Conservation (phyloP, 2,888 invertebrate species). For the Nasonia oneida region DNA sequence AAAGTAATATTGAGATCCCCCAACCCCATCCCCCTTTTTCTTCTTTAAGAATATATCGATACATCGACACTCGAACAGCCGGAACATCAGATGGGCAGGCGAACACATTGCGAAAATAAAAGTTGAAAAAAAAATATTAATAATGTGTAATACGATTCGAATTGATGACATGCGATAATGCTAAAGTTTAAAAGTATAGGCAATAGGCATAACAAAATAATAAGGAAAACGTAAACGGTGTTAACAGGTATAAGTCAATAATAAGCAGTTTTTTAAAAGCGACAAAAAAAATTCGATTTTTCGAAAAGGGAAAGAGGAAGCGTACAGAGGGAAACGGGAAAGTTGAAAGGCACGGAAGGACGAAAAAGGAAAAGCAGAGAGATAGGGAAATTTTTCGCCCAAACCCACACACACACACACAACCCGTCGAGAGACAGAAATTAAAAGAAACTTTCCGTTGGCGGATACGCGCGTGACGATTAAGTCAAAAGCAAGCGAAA, state of each 20-base stretch:
- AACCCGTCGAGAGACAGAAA: background rate
- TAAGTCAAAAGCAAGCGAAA: conserved; percentile 24
- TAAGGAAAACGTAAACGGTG: conserved; percentile 53
- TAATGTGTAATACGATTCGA: conserved; percentile 53
- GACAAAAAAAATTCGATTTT: conserved; percentile 59
- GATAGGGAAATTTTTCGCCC: conserved; percentile 58
- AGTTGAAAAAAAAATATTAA: conserved; percentile 27
- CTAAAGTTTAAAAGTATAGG: conserved; percentile 59
- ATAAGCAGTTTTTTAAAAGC: conserved; percentile 53
- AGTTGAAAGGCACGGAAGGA: background rate
- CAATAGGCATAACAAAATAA: conserved; percentile 61
- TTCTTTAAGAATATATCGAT: conserved; percentile 61
- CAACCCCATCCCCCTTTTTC: conserved; percentile 48
- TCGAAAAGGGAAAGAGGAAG: conserved; percentile 62
- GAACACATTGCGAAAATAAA: conserved; percentile 43
- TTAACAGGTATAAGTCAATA: conserved; percentile 61
- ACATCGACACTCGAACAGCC: conserved; percentile 64
- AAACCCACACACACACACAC: conserved; percentile 20
- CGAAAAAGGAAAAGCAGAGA: conserved; percentile 15
- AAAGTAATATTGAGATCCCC: conserved; percentile 38
- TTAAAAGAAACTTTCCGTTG: conserved; percentile 39
- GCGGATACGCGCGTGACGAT: conserved; percentile 41
- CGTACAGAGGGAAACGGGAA: conserved; percentile 59
- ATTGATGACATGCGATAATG: conserved; percentile 55
- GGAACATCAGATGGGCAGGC: conserved; percentile 59